phyloP scores from a whole-genome alignment of 2,888 invertebrate genomes.

The Phalera bucephala region DNA sequence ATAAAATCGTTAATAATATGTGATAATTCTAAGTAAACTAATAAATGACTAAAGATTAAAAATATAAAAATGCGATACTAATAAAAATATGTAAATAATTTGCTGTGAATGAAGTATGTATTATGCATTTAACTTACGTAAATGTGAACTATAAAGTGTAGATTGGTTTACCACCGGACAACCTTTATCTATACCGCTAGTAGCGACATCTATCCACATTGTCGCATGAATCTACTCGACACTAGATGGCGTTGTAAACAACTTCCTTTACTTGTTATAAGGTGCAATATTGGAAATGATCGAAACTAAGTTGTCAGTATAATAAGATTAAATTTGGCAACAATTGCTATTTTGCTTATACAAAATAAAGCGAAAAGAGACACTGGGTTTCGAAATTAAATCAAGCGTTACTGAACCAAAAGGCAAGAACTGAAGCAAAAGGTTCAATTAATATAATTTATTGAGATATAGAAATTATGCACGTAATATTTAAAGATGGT shows the following conservation, averaged over 20 bases:
- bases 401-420: neutral
- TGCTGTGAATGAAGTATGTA: too few species aligned
- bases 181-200: too few species aligned
- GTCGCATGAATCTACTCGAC: conserved; percentile 59
- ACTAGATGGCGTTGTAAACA: conserved; percentile 64
- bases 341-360: neutral
- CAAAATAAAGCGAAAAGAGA: neutral
- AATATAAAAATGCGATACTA: too few species aligned
- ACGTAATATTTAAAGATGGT: conserved; percentile 3
- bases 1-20: too few species aligned
- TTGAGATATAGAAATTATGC: neutral
- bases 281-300: neutral
- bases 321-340: neutral
- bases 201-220: conserved; percentile 61
- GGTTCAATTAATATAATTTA: neutral
- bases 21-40: too few species aligned
- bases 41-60: too few species aligned
- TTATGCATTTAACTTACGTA: too few species aligned
- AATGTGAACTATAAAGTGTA: too few species aligned
- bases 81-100: too few species aligned
- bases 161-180: too few species aligned
- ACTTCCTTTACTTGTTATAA: conserved; percentile 4
- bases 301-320: neutral
- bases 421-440: too few species aligned
- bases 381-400: neutral